Evolutionary conservation across 2,888 invertebrate species (phyloP).

Genomic region (Cephus runcator): DNA sequence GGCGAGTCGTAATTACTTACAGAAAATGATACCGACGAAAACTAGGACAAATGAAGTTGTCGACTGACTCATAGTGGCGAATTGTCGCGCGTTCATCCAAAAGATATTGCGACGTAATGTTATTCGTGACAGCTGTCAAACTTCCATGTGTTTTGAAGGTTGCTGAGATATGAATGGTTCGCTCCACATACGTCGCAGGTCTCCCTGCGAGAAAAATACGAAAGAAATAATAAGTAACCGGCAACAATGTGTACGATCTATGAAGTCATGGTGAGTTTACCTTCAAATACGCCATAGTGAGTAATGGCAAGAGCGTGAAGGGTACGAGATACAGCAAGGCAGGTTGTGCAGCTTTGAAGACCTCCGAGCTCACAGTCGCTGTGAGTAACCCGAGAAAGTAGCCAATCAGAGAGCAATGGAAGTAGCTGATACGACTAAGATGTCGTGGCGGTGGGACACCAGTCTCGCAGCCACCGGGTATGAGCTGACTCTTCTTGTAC

Average conservation of each 20-base stretch:
- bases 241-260: not conserved
- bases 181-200: slow-evolving; percentile 97
- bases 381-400: slow-evolving; percentile 96
- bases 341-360: slow-evolving; percentile 98
- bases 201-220: slow-evolving; percentile 76
- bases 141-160: slow-evolving; percentile 84
- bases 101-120: slow-evolving; percentile 22
- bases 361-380: slow-evolving; percentile 96
- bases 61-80: not conserved
- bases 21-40: slow-evolving; percentile 54
- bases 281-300: slow-evolving; percentile 98
- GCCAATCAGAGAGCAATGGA: slow-evolving; percentile 97
- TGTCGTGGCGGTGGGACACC: slow-evolving; percentile 71
- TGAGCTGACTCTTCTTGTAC: slow-evolving; percentile 90
- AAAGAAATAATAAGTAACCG: not conserved
- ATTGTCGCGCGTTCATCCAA: slow-evolving; percentile 29
- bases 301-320: slow-evolving; percentile 93
- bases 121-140: slow-evolving; percentile 69
- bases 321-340: slow-evolving; percentile 97
- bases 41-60: slow-evolving; percentile 39
- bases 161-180: slow-evolving; percentile 91
- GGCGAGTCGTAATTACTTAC: slow-evolving; percentile 51
- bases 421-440: slow-evolving; percentile 82
- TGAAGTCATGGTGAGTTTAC: slow-evolving; percentile 65
- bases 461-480: slow-evolving; percentile 70